Percentiles rank a stretch among this genome's conserved stretches.
Evolutionary conservation across 2,113 vertebrate genomes (phyloP).

Genomic region (Balaeniceps rex): DNA sequence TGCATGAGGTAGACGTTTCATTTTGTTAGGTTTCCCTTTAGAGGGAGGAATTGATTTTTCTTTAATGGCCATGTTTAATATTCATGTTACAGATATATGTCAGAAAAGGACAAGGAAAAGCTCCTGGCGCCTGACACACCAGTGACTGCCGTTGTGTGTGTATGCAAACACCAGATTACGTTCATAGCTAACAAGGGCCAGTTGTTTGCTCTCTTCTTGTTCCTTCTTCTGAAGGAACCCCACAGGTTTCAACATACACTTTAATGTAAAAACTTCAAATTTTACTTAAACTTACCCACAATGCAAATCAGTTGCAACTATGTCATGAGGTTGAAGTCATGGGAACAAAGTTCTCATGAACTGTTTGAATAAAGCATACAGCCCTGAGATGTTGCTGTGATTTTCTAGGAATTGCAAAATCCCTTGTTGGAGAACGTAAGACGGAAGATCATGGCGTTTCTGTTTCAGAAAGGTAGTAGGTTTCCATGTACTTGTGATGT

Average conservation of each 20-base stretch:
- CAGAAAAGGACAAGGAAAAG: not conserved
- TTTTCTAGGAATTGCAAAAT: not conserved
- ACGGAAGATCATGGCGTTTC: accelerated
- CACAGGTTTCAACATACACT: not conserved
- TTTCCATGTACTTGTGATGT: not conserved
- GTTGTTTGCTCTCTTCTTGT: not conserved
- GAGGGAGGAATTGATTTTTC: not conserved
- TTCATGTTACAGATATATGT: not conserved
- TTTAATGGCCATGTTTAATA: not conserved
- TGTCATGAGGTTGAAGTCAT: not conserved
- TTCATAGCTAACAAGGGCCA: not conserved
- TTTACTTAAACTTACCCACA: not conserved
- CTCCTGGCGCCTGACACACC: not conserved
- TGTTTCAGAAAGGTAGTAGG: not conserved
- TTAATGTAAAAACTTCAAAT: not conserved
- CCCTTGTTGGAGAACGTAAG: not conserved
- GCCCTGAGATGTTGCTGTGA: not conserved
- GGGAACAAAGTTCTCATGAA: not conserved
- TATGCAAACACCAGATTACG: not conserved
- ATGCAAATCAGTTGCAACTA: not conserved
- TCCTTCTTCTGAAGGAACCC: not conserved
- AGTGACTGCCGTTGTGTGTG: no score
- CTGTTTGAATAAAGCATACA: not conserved
- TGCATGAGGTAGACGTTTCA: accelerated
- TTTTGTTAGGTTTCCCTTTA: not conserved